These are phyloP conservation scores for Microtus obscurus DNA, from an alignment of 2,797 vertebrate genomes.

Conservation along the genomic window DNA sequence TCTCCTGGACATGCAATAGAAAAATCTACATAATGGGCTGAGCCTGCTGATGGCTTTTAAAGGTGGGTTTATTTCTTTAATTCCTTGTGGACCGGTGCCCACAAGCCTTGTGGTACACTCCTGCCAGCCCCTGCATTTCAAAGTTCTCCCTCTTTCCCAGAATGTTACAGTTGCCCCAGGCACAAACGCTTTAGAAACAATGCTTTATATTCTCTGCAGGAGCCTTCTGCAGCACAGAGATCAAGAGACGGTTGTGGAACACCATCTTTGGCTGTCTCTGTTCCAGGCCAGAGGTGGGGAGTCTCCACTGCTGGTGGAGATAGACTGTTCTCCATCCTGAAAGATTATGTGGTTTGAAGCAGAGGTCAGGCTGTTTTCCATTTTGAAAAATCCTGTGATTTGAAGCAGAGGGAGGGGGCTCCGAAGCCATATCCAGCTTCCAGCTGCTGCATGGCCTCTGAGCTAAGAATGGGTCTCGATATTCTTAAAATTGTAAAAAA, in stretches of 20 bases:
- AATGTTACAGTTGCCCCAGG: conserved; percentile 16
- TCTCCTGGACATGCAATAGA: neutral
- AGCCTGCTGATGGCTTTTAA: conserved; percentile 47
- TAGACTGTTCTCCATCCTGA: neutral
- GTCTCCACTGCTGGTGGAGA: neutral
- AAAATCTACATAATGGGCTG: neutral
- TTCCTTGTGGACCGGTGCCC: neutral
- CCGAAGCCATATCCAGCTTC: no score
- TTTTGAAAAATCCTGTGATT: neutral
- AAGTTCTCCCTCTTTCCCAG: conserved; percentile 9
- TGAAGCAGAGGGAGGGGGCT: neutral
- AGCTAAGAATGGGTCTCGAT: neutral
- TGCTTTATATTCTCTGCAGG: neutral
- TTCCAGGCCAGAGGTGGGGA: neutral
- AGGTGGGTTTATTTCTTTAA: conserved; percentile 41
- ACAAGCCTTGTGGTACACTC: neutral
- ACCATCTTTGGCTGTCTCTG: neutral
- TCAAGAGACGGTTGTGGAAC: neutral
- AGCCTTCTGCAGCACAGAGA: neutral
- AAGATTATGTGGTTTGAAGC: neutral
- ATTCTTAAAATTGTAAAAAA: conserved; percentile 30
- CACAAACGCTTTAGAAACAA: conserved; percentile 21
- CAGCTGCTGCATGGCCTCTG: neutral
- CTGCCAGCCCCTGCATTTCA: conserved; percentile 34
- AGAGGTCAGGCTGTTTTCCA: neutral